phyloP scores from a whole-genome alignment of 2,113 vertebrate species.

The Corythornis madagascariensis region DNA sequence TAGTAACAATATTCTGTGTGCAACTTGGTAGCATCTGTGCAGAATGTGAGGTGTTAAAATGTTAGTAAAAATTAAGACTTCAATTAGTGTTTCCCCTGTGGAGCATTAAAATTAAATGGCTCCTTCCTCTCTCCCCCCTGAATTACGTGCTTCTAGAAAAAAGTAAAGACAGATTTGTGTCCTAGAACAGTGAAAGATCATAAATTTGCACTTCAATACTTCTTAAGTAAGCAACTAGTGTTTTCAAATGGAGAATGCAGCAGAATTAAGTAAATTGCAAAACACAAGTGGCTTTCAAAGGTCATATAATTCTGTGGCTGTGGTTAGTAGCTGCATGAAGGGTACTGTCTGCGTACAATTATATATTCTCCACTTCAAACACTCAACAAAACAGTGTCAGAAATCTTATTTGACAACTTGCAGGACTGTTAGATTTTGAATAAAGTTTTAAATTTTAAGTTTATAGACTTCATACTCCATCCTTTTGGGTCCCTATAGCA shows the following conservation, averaged over 20 bases:
- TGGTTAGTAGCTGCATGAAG: not conserved
- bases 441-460: too few relatives aligned
- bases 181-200: not conserved
- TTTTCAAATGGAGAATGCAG: not conserved
- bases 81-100: conserved; percentile 5
- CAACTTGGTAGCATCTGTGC: not conserved
- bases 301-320: not conserved
- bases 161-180: not conserved
- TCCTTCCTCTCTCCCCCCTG: not conserved
- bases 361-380: not conserved
- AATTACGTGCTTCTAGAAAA: not conserved
- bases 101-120: not conserved
- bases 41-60: not conserved
- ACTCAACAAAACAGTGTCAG: not conserved
- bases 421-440: not conserved
- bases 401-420: not conserved
- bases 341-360: not conserved
- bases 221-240: not conserved
- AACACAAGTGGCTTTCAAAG: not conserved
- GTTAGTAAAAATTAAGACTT: conserved; percentile 7
- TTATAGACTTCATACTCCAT: not conserved
- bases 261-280: not conserved
- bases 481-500: not conserved
- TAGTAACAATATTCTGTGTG: not conserved
- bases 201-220: not conserved